Evolutionary conservation across 92 coral and sea anemone species (phyloP), one percentile per base, ranked within the genome.

Genomic region (Heliopora coerulea): DNA sequence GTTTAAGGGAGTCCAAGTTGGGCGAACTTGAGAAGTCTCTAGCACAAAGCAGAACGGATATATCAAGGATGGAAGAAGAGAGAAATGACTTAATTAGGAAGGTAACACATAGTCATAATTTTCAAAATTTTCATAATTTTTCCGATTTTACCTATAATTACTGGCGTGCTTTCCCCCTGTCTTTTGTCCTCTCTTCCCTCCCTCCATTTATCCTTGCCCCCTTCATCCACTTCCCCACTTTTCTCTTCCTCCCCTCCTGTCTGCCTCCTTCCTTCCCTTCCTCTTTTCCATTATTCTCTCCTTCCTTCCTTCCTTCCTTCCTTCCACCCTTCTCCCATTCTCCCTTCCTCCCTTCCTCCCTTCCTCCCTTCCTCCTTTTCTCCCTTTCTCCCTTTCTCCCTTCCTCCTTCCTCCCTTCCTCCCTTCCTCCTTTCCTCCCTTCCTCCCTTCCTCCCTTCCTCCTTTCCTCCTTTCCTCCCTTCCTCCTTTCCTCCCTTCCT

Each of bases 81-180:
- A 81, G 99, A 49, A 86, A 96, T 31, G 99, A 95, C n/a, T 92
- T 95, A 21, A 95, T 95, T 65, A 93, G 91, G 4, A 95, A 95
- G 96, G 97, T 91, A 65, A 29, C 24, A 3, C 23, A 7, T 18
- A 17, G 60, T 11, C 29, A 65, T 65, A 21, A 15, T 21, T 48
- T 46, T 68, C 11, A 1, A 19, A 54, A 12, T 29, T 20, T 33
- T 59, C 1, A 18, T 26, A 14, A 13, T 10, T 58, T 39, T 14
- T 24, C 13, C 14, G 0, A 25, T 57, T 17, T 65, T 30, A 2
- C 24, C 21, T 59, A 26, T 30, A 73, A 8, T 70, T 3, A 24
- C 27, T 65, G 4, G 4, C 42, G 4, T 37, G 4, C 42, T 37
- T 37, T 37, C 42, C 10, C 42, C 10, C 42, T 37, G 42, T 37